Base-by-base conservation (phyloP, 2,113 vertebrate genomes). In the Hemiprocne comata region DNA sequence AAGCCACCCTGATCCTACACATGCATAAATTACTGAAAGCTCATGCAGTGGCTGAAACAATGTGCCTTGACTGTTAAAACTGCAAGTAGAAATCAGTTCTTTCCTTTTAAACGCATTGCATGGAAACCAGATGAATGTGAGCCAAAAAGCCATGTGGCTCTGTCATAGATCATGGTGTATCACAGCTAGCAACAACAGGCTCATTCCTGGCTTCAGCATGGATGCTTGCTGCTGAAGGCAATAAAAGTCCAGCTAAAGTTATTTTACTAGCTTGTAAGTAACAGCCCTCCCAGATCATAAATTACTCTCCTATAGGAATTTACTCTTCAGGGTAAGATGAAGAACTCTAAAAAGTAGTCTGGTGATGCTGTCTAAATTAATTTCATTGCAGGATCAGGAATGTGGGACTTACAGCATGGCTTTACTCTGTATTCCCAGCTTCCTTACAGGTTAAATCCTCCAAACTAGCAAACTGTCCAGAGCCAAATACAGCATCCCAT, bases 201-300 rank as follows among this genome's bases (percentile, higher is more conserved):
- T 89, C 17, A 0, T 83, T 94, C 88, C 61, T 66, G 65, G 55
- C 79, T 71, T 44, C 40, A 84, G 79, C 34, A 25, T 0, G 4
- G 58, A 16, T 48, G 16, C 61, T 91, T 93, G 90, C 82, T 86
- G 91, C 90, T 84, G 48, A 75, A 96, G 75, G 83, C 61, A 81
- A 88, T 93, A 92, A 92, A 88, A 88, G 93, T 88, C 92, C 85
- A 86, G 75, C 78, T 75, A 29, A 88, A 94, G 92, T 93, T 95
- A 88, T 94, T 96, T 94, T 96, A 94, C 85, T 84, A 84, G 79
- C 72, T 88, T 74, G 44, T 93, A 96, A 94, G 82, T 88, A 95
- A 81, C 90, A 95, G 70, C 34, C 70, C 72, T 93, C 65, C 44
- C 80, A 90, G 76, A 70, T 28, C 48, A 84, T 87, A 94, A 96